A percentile compares a stretch with the other conserved stretches of the same genome.
These are phyloP conservation scores for Oncorhynchus tshawytscha DNA, from an alignment of 2,113 vertebrate genomes.

Conservation along the genomic window DNA sequence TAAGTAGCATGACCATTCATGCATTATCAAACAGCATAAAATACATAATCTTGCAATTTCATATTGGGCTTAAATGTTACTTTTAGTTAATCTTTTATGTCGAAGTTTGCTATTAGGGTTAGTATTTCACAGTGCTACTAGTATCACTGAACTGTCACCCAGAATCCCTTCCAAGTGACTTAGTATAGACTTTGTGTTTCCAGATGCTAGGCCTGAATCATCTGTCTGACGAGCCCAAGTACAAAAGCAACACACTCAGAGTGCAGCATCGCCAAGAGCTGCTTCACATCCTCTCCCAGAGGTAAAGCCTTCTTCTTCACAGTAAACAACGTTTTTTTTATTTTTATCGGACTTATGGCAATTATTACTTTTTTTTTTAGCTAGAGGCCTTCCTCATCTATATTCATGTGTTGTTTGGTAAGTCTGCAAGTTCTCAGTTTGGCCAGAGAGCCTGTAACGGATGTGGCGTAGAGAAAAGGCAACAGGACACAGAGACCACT, in stretches of 20 bases:
- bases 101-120: no score
- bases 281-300: slow-evolving; percentile 74
- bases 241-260: slow-evolving; percentile 85
- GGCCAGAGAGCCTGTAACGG: background rate
- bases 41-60: background rate
- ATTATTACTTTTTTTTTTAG: no score
- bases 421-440: background rate
- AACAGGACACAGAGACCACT: background rate
- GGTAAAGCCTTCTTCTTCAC: slow-evolving; percentile 65
- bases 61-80: no score
- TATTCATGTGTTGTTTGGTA: background rate
- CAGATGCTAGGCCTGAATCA: slow-evolving; percentile 82
- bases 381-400: background rate
- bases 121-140: no score
- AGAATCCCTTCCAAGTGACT: background rate
- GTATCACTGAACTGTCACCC: no score
- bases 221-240: slow-evolving; percentile 76
- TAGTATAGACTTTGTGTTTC: slow-evolving; percentile 15
- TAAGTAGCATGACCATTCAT: slow-evolving; percentile 52
- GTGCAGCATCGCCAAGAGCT: slow-evolving; percentile 86
- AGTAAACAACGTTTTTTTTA: background rate
- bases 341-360: background rate
- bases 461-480: background rate
- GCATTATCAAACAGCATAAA: background rate
- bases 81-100: background rate